Evolutionary conservation across 1,140 invertebrate species (phyloP), one percentile per base, ranked within the genome.

Genomic region (Chrysopa pallens): DNA sequence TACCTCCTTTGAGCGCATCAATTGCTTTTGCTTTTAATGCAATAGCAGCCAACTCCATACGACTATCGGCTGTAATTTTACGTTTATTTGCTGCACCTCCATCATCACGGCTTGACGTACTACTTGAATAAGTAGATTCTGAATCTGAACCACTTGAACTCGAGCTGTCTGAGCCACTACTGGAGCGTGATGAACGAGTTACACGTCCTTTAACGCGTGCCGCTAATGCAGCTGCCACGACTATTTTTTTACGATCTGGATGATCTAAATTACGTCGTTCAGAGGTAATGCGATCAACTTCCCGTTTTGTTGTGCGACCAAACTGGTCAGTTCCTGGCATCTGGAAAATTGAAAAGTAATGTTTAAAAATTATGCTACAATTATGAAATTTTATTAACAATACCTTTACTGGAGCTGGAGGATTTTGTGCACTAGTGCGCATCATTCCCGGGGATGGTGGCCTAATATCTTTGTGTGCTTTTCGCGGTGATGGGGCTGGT

Each of bases 401-500:
- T 38, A 15, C 23, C 40, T 17, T 41, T 31, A 33, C 51, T 48
- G 59, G 59, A 12, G 59, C 55, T 28, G 59, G 59, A 6, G 59
- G 59, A 51, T 61, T 61, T 37, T 59, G 57, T 6, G 59, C 58
- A 31, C 53, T 53, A 5, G 52, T 54, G n/a, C 59, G 39, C 55
- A 61, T 59, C 59, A 61, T 61, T 40, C 33, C 67, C 53, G 54
- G 66, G 54, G 59, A 69, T 54, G 52, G 66, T 56, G 38, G 64
- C 61, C 17, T 63, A 64, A 31, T 62, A 55, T 41, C 40, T 27
- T 33, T 29, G 9, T 41, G 40, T 1, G 53, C 57, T 40, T 55
- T 56, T 45, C 58, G 65, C 9, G 63, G 60, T 42, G 68, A 66
- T 40, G 75, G 76, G 49, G 74, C 75, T 2, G 75, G 75, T 42